Base-by-base conservation (phyloP, 2,797 vertebrate species). In the Rhinoraja longicauda region DNA sequence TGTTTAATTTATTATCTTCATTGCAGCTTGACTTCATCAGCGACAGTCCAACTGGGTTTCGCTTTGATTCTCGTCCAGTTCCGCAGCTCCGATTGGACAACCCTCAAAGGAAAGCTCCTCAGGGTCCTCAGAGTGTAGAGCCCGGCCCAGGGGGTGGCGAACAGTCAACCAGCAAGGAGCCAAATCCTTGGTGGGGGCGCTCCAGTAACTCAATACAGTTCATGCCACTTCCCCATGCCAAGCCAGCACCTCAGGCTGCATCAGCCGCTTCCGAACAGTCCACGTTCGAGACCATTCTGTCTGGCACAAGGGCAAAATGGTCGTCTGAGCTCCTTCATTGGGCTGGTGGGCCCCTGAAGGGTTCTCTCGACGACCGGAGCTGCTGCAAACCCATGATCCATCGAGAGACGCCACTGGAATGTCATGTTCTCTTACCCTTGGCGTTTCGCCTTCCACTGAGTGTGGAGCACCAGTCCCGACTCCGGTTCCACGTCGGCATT, bases 1-100 rank as follows among this genome's bases (percentile, higher is more conserved):
- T 64, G 24, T 53, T 91, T 72, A 91, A 91, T 39, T 36, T 91
- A 39, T 91, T 91, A 73, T 91, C 90, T 91, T 91, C 67, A 10
- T 91, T 91, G 24, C 90, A 91, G 90, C 70, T 29, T 91, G 90
- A 91, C 36, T 39, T 91, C 67, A 91, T 67, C 64, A 91, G 36
- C 67, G 32, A 91, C 90, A 91, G 90, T 91, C 67, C 39, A 72
- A 36, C 90, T 91, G 70, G 64, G 67, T 91, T 53, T 73, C 39
- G 36, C 32, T 45, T 91, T 73, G 64, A 91, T 29, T 26, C 36
- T 91, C 36, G n/a, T 29, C 39, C 67, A 73, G 36, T 36, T 91
- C 24, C 21, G 1, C 64, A 91, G 13, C 70, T 17, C 26, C 36
- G 24, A 26, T 91, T 39, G 32, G 9, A 24, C 12, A 26, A 73